A percentile compares a stretch with the other conserved stretches of the same genome.
Evolutionary conservation across 1,140 invertebrate species (phyloP).

Genomic region (Nylanderia fulva): DNA sequence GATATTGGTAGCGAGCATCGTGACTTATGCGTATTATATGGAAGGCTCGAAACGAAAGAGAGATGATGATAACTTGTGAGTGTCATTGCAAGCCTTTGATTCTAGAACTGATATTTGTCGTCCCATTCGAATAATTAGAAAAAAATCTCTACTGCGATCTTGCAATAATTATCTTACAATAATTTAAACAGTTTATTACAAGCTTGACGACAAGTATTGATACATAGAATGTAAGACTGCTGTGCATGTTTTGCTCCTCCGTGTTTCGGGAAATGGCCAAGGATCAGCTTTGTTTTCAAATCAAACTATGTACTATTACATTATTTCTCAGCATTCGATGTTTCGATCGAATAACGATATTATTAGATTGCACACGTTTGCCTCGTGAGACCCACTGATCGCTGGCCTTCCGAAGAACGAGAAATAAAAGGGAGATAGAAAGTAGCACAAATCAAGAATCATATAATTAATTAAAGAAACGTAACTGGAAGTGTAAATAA

Average conservation of each 20-base stretch:
- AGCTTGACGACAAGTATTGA: conserved; percentile 24
- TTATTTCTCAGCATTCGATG: conserved; percentile 1
- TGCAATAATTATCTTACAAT: neutral
- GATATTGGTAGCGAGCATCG: conserved; percentile 48
- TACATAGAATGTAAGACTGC: conserved; percentile 13
- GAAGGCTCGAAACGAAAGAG: conserved; percentile 45
- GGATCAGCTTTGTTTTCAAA: conserved; percentile 58
- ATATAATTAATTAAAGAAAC: neutral
- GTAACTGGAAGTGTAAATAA: neutral
- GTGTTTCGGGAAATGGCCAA: conserved; percentile 66
- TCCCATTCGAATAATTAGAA: conserved; percentile 11
- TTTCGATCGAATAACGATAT: neutral
- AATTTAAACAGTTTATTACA: neutral
- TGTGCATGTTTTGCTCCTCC: conserved; percentile 67
- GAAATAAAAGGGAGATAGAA: neutral
- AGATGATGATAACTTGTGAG: conserved; percentile 14
- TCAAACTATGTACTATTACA: neutral
- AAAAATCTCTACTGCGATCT: neutral
- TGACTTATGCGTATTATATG: conserved; percentile 15
- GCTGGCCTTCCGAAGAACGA: neutral
- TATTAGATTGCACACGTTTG: neutral
- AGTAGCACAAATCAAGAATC: conserved; percentile 6
- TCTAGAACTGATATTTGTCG: conserved; percentile 29
- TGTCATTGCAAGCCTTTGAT: conserved; percentile 43
- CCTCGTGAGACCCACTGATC: conserved; percentile 29